Percentiles rank a stretch among this genome's conserved stretches.
Evolutionary conservation across 1,140 invertebrate genomes (phyloP).

Genomic region (Trichomalopsis sarcophagae): DNA sequence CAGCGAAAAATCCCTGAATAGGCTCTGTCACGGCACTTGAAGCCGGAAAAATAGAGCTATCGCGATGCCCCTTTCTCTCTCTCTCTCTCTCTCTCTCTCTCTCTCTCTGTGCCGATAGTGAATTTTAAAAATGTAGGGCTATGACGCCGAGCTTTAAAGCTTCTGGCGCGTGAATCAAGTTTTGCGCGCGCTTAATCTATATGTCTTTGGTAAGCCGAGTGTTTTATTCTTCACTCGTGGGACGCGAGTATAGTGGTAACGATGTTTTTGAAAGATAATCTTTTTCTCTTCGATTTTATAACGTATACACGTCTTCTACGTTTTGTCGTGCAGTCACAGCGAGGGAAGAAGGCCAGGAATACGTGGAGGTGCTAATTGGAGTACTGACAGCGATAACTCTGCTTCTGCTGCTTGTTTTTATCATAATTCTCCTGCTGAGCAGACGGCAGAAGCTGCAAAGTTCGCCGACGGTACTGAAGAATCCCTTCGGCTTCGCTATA

Average conservation of each 20-base stretch:
- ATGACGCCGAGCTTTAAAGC: too few relatives aligned
- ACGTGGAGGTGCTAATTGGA: slow-evolving; percentile 84
- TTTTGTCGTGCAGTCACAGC: slow-evolving; percentile 75
- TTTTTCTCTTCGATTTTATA: too few relatives aligned
- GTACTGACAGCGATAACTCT: slow-evolving; percentile 83
- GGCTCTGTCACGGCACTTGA: neutral
- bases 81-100: too few relatives aligned
- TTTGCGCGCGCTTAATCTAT: slow-evolving; percentile 54
- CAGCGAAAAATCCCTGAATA: neutral
- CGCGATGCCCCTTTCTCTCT: too few relatives aligned
- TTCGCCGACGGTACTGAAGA: slow-evolving; percentile 78
- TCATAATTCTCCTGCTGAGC: slow-evolving; percentile 81
- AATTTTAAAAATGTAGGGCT: neutral
- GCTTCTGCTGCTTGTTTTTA: slow-evolving; percentile 80
- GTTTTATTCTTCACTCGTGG: neutral
- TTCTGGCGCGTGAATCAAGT: slow-evolving; percentile 52
- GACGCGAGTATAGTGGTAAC: too few relatives aligned
- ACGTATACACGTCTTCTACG: too few relatives aligned
- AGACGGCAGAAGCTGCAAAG: slow-evolving; percentile 80
- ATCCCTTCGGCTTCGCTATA: slow-evolving; percentile 80
- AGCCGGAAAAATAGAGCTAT: too few relatives aligned
- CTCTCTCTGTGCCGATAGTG: neutral
- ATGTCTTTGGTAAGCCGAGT: neutral
- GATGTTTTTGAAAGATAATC: too few relatives aligned
- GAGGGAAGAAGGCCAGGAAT: slow-evolving; percentile 78